Percentiles rank a stretch among this genome's conserved stretches.
Evolutionary conservation across 2,888 invertebrate species (phyloP).

Genomic region (Calliopum simillimum): DNA sequence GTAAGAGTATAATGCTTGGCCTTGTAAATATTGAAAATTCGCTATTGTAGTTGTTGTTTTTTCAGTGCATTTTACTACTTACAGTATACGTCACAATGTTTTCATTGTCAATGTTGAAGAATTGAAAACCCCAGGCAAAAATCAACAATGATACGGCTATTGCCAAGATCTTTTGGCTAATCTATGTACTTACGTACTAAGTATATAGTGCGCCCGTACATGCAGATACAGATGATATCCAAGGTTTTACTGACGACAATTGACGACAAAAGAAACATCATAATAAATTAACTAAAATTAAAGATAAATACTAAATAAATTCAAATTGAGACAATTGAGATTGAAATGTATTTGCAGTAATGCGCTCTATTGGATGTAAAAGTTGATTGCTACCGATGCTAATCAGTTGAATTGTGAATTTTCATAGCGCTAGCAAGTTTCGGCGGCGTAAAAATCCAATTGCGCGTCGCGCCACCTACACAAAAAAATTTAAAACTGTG

Average conservation of each 20-base stretch:
- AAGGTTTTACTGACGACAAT: slow-evolving; percentile 6
- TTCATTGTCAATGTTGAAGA: background rate
- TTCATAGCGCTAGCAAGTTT: background rate
- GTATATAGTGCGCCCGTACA: too few relatives aligned
- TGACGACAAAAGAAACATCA: background rate
- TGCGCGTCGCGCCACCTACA: background rate
- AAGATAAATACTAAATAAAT: background rate
- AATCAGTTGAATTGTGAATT: slow-evolving; percentile 21
- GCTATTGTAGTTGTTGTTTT: too few relatives aligned
- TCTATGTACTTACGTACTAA: too few relatives aligned
- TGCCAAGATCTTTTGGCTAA: slow-evolving; percentile 10
- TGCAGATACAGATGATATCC: too few relatives aligned
- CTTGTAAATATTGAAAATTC: too few relatives aligned
- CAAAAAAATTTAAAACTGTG: background rate
- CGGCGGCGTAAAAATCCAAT: background rate
- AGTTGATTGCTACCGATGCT: background rate
- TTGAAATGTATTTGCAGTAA: background rate
- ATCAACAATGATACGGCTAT: background rate
- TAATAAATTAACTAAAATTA: background rate
- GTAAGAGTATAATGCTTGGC: too few relatives aligned
- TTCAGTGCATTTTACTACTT: too few relatives aligned
- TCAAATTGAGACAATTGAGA: background rate
- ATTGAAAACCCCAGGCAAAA: slow-evolving; percentile 12
- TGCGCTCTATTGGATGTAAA: slow-evolving; percentile 8
- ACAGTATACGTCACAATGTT: too few relatives aligned